Evolutionary conservation across 2,113 vertebrate genomes (phyloP).

Genomic region (Smithornis capensis): DNA sequence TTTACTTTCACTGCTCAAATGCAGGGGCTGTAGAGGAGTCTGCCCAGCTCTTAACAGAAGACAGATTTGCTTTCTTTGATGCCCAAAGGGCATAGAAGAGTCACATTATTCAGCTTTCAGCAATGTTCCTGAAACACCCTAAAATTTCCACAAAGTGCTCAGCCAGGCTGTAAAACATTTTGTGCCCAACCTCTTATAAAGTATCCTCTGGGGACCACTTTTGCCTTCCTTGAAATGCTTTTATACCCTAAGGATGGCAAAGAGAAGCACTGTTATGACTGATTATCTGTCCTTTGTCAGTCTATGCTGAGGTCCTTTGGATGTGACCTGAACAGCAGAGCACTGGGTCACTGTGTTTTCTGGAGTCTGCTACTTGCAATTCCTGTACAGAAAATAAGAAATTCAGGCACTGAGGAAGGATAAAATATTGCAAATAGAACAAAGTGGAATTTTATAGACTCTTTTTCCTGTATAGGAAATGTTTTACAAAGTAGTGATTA

Average conservation of each 20-base stretch:
- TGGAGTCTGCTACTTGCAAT: not conserved
- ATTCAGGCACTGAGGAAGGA: not conserved
- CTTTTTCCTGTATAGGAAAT: not conserved
- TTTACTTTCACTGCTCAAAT: not conserved
- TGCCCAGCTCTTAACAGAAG: not conserved
- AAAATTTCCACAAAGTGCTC: not conserved
- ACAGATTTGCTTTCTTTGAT: not conserved
- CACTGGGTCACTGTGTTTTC: not conserved
- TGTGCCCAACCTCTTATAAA: not conserved
- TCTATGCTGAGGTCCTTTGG: not conserved
- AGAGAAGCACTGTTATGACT: not conserved
- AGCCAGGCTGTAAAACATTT: not conserved
- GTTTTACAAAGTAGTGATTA: not conserved
- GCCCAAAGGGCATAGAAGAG: not conserved
- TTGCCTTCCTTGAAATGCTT: not conserved
- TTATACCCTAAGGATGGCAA: not conserved
- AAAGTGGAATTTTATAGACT: not conserved
- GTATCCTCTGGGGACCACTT: not conserved
- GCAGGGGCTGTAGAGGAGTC: not conserved
- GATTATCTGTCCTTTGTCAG: not conserved
- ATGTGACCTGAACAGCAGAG: not conserved
- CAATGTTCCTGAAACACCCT: not conserved
- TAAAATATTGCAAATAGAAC: not conserved
- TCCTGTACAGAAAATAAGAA: not conserved
- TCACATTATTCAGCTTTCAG: not conserved